Evolutionary conservation across 2,888 invertebrate species (phyloP), one percentile per base, ranked within the genome.

Genomic region (Harpalus rufipes): DNA sequence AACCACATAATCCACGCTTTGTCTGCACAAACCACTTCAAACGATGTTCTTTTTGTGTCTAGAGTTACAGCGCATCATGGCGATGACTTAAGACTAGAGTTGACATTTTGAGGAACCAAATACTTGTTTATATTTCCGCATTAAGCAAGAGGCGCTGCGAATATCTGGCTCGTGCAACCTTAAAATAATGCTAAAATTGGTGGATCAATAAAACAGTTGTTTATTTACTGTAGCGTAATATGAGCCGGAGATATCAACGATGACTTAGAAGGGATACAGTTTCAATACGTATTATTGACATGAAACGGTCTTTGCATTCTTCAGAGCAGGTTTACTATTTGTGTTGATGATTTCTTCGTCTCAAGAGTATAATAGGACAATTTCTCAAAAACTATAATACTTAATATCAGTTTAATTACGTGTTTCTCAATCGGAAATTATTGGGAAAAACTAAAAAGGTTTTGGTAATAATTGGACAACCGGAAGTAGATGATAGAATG

Each of bases 151-250:
- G 68, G 68, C 4, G 68, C 39, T 25, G 21, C 21, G 25, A 12
- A 6, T 18, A 12, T 21, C 6, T 18, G 18, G 6, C 18, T 10
- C n/a, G 7, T 25, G 63, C 14, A 14, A 39, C 25, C 12, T 4
- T 2, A 68, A 41, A 65, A 12, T 32, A 32, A 32, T 65, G 32
- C n/a, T 12, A 14, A 68, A 68, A 68, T 0, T 68, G 1, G n/a
- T n/a, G 7, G 39, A 68, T 68, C 68, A 25, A 68, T 68, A 68
- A 68, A 10, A 12, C 12, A 14, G 68, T 12, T 68, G 68, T 68
- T 68, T 65, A 65, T 68, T 68, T 68, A 32, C 32, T 7, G 10
- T 25, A 32, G 14, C n/a, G 68, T 14, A 68, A n/a, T n/a, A 14
- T 39, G n/a, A 32, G n/a, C 4, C 25, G 5, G 68, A 68, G 68